These are phyloP conservation scores for Hypotaenidia philippensis DNA, from an alignment of 2,797 vertebrate species.

Conservation along the genomic window DNA sequence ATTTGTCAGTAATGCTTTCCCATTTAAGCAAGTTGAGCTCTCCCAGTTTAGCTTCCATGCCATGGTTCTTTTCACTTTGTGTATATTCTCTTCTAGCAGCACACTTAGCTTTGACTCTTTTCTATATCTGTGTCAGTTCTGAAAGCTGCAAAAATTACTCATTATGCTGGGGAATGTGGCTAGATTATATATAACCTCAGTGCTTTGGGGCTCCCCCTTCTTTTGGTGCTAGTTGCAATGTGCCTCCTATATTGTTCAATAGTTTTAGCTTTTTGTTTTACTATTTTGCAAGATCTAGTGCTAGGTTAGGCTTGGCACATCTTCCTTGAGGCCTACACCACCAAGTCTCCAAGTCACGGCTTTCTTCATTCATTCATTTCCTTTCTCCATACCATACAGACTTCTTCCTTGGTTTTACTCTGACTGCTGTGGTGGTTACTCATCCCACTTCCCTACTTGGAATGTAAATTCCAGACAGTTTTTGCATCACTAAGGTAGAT, in stretches of 20 bases:
- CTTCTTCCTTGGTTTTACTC: not conserved
- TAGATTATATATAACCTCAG: not conserved
- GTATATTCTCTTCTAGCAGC: not conserved
- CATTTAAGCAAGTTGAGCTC: not conserved
- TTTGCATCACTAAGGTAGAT: not conserved
- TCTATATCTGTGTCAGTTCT: not conserved
- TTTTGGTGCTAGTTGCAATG: not conserved
- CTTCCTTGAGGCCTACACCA: not conserved
- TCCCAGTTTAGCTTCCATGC: not conserved
- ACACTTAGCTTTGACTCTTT: not conserved
- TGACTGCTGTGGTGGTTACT: not conserved
- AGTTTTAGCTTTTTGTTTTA: not conserved
- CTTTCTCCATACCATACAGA: not conserved
- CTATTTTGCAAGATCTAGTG: not conserved
- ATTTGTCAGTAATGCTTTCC: not conserved
- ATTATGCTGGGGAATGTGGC: not conserved
- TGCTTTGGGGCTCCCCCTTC: not conserved
- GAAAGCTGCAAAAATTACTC: not conserved
- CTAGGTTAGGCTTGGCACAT: not conserved
- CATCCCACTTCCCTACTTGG: not conserved
- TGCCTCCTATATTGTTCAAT: not conserved
- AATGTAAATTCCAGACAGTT: constrained; percentile 5
- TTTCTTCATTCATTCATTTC: not conserved
- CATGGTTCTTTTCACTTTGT: not conserved
- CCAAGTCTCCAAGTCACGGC: not conserved